A percentile compares a stretch with the other conserved stretches of the same genome.
phyloP scores from a whole-genome alignment of 2,797 vertebrate genomes.

The Acanthopagrus latus region DNA sequence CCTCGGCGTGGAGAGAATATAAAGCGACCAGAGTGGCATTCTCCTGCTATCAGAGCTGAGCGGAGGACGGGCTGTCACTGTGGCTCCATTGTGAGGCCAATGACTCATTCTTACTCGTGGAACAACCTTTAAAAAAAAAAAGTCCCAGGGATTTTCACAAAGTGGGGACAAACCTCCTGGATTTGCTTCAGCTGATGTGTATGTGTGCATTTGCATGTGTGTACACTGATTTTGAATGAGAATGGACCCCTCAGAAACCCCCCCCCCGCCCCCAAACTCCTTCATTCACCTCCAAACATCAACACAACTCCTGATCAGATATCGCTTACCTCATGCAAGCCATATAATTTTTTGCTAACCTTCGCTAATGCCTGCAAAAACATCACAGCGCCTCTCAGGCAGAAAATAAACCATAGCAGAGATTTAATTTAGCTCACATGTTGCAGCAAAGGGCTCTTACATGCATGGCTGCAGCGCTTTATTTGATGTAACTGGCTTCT shows the following conservation, averaged over 20 bases:
- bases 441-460: slow-evolving; percentile 65
- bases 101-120: slow-evolving; percentile 75
- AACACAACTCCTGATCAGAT: slow-evolving; percentile 56
- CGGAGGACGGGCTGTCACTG: slow-evolving; percentile 75
- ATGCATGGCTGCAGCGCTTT: slow-evolving; percentile 69
- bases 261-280: background rate
- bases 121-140: slow-evolving; percentile 62
- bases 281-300: slow-evolving; percentile 36
- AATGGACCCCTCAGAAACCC: slow-evolving; percentile 12
- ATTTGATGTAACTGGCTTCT: slow-evolving; percentile 73
- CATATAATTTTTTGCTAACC: slow-evolving; percentile 63
- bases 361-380: slow-evolving; percentile 54
- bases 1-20: slow-evolving; percentile 76
- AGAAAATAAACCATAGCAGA: slow-evolving; percentile 64
- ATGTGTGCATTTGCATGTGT: slow-evolving; percentile 54
- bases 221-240: slow-evolving; percentile 42
- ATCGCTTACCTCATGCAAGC: slow-evolving; percentile 47
- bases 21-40: slow-evolving; percentile 74
- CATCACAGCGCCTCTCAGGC: slow-evolving; percentile 47
- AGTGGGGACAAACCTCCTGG: slow-evolving; percentile 58
- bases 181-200: slow-evolving; percentile 58
- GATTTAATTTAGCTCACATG: slow-evolving; percentile 77
- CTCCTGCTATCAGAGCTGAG: slow-evolving; percentile 68
- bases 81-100: slow-evolving; percentile 74
- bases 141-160: slow-evolving; percentile 71